Percentiles rank a stretch among this genome's conserved stretches.
phyloP scores from a whole-genome alignment of 2,113 vertebrate species.

The Acanthochromis polyacanthus region DNA sequence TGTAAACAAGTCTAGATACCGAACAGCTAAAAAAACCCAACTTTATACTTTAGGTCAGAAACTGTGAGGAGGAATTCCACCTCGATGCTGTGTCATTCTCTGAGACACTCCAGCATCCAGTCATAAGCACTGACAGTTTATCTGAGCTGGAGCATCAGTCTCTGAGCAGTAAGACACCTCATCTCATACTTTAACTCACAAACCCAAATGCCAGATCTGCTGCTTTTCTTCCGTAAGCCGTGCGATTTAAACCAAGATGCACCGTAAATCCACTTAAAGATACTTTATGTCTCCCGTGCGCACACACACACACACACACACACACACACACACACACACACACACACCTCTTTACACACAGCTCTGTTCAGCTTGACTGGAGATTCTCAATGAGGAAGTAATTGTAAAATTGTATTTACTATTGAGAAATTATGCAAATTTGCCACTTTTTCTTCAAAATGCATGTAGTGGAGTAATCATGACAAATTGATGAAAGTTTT shows the following conservation, averaged over 20 bases:
- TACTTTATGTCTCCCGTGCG: conserved; percentile 4
- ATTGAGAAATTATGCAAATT: conserved; percentile 64
- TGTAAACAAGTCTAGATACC: conserved; percentile 15
- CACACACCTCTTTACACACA: neutral
- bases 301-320: neutral
- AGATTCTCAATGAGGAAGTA: conserved; percentile 18
- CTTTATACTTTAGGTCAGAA: conserved; percentile 16
- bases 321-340: neutral
- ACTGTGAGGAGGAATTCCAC: conserved; percentile 31
- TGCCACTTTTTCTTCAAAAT: conserved; percentile 2
- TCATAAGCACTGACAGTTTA: conserved; percentile 22
- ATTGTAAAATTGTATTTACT: conserved; percentile 44
- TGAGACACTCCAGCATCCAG: conserved; percentile 21
- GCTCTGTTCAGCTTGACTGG: neutral
- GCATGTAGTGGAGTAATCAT: conserved; percentile 52
- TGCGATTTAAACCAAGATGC: conserved; percentile 17
- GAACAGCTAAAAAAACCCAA: conserved; percentile 26
- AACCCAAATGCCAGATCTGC: conserved; percentile 21
- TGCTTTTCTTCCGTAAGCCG: conserved; percentile 25
- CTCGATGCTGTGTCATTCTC: neutral
- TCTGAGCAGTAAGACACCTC: conserved; percentile 20
- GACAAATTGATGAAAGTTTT: conserved; percentile 62
- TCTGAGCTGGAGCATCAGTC: conserved; percentile 21
- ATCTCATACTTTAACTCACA: conserved; percentile 11
- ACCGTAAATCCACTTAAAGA: conserved; percentile 18